Evolutionary conservation across 2,797 vertebrate genomes (phyloP).

Genomic region (Mus minutoides): DNA sequence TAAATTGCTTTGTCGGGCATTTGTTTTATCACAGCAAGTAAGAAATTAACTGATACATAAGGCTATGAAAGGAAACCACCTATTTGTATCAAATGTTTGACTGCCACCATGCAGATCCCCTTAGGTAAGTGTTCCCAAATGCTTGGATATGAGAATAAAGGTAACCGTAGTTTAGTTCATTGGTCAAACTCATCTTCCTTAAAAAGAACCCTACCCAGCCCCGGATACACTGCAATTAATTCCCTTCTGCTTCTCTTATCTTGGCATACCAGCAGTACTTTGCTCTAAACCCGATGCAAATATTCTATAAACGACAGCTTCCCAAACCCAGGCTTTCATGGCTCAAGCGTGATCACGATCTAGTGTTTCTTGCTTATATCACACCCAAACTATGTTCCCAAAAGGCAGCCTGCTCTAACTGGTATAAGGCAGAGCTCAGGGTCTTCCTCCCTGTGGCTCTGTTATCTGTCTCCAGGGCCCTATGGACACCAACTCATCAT

Average conservation of each 20-base stretch:
- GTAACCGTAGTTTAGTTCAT: slow-evolving; percentile 51
- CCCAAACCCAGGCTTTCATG: neutral
- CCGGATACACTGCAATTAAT: slow-evolving; percentile 26
- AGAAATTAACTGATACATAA: neutral
- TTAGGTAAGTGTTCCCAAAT: neutral
- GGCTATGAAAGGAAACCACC: neutral
- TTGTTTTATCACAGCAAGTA: neutral
- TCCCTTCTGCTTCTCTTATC: neutral
- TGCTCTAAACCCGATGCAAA: neutral
- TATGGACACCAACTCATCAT: neutral
- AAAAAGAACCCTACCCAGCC: neutral
- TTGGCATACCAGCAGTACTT: neutral
- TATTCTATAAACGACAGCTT: neutral
- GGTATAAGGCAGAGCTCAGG: neutral
- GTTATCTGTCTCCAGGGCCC: neutral
- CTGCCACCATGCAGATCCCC: slow-evolving; percentile 46
- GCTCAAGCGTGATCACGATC: neutral
- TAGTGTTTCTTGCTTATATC: slow-evolving; percentile 27
- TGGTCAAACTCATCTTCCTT: slow-evolving; percentile 60
- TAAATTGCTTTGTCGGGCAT: neutral
- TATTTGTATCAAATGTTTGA: slow-evolving; percentile 17
- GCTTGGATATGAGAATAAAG: slow-evolving; percentile 54
- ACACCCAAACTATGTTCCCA: neutral
- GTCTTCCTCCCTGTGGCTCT: neutral
- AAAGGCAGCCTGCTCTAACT: neutral